phyloP scores from a whole-genome alignment of 2,113 vertebrate species.

The Psittacula cyanocephala region DNA sequence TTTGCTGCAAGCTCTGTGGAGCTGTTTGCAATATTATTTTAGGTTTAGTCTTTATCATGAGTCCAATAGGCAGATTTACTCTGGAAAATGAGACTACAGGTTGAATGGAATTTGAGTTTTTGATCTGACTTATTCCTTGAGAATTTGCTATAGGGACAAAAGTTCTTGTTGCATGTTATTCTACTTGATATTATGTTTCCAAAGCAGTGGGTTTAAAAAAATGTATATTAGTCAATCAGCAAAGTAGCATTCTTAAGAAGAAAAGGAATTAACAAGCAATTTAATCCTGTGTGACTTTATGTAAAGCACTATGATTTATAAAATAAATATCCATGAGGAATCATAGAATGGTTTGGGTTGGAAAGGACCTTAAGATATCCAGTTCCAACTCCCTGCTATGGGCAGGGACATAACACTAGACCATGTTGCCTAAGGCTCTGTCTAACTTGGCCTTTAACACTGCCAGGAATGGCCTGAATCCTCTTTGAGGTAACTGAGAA shows the following conservation, averaged over 20 bases:
- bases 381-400: neutral
- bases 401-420: neutral
- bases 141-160: neutral
- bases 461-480: neutral
- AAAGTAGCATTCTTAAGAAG: neutral
- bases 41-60: constrained; percentile 39
- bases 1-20: constrained; percentile 31
- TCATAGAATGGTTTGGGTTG: neutral
- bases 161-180: neutral
- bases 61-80: constrained; percentile 1
- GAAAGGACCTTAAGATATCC: neutral
- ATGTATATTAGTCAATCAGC: neutral
- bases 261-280: neutral
- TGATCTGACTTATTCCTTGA: neutral
- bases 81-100: neutral
- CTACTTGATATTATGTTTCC: neutral
- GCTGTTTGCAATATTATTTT: constrained; percentile 48
- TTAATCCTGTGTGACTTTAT: neutral
- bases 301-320: neutral
- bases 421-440: neutral
- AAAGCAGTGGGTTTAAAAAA: neutral
- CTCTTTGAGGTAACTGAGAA: neutral
- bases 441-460: neutral
- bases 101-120: neutral
- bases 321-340: neutral